A percentile compares a stretch with the other conserved stretches of the same genome.
Evolutionary conservation across 2,888 invertebrate genomes (phyloP).

Genomic region (Gortyna flavago): DNA sequence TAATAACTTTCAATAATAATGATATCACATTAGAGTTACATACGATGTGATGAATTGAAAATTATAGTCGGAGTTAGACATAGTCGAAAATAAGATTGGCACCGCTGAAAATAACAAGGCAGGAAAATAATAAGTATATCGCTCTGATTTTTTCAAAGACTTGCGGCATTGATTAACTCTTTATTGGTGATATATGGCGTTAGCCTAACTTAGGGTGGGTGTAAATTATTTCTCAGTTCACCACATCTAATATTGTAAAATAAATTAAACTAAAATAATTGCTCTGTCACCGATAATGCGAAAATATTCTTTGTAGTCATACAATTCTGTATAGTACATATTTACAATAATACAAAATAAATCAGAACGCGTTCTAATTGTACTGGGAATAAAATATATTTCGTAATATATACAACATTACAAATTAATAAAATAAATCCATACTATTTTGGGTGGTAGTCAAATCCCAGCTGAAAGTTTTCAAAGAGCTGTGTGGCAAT

Average conservation of each 20-base stretch:
- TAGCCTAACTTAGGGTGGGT: neutral
- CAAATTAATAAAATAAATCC: neutral
- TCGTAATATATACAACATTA: neutral
- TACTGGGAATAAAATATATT: constrained; percentile 39
- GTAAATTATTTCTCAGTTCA: constrained; percentile 53
- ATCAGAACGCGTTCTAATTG: constrained; percentile 38
- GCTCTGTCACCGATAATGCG: constrained; percentile 54
- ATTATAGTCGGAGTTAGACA: constrained; percentile 7
- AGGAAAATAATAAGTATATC: constrained; percentile 1
- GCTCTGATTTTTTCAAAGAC: constrained; percentile 8
- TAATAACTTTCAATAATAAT: constrained; percentile 58
- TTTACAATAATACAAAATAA: constrained; percentile 22
- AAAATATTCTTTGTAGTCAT: constrained; percentile 42
- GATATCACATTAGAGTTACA: constrained; percentile 67
- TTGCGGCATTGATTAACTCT: constrained; percentile 1
- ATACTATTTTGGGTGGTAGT: neutral
- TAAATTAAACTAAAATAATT: constrained; percentile 59
- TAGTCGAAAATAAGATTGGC: constrained; percentile 10
- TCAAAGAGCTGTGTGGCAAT: neutral
- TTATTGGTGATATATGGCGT: constrained; percentile 13
- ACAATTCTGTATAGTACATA: constrained; percentile 35
- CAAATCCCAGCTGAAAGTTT: constrained; percentile 18
- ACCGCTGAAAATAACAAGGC: neutral
- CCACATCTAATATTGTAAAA: constrained; percentile 53
- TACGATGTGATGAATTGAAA: constrained; percentile 60